Conservation (phyloP, 2,888 invertebrate species). For the Brachylomia viminalis region DNA sequence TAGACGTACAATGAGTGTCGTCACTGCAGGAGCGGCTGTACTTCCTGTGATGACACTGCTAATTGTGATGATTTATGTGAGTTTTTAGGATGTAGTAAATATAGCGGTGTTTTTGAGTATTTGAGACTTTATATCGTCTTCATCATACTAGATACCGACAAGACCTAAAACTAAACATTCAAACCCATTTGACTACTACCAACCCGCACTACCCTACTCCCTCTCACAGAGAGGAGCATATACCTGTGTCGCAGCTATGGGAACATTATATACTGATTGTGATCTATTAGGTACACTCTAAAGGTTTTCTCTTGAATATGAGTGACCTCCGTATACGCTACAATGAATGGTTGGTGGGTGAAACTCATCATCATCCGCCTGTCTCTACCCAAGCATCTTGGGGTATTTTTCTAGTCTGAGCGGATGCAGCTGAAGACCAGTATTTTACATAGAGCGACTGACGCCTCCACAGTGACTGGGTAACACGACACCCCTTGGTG, state of each 20-base stretch:
- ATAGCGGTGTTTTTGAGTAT: too few relatives aligned
- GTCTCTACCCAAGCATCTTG: not conserved
- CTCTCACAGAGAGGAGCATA: not conserved
- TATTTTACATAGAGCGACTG: too few relatives aligned
- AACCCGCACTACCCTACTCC: not conserved
- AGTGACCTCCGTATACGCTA: not conserved
- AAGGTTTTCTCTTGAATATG: too few relatives aligned
- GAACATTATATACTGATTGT: not conserved
- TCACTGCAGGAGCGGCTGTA: conserved; percentile 55
- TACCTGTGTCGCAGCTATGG: not conserved
- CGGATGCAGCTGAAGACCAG: too few relatives aligned
- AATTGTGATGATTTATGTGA: conserved; percentile 16
- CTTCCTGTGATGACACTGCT: conserved; percentile 50
- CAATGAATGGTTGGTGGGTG: not conserved
- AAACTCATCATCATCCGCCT: not conserved
- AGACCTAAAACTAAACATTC: too few relatives aligned
- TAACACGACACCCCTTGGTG: too few relatives aligned
- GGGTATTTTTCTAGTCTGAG: too few relatives aligned
- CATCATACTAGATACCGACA: not conserved
- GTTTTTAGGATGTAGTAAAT: not conserved
- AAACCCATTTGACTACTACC: not conserved
- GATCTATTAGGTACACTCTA: too few relatives aligned
- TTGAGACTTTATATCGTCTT: not conserved
- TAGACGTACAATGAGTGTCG: conserved; percentile 44
- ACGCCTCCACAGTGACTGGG: too few relatives aligned